Evolutionary conservation across 1,140 invertebrate species (phyloP), one percentile per base, ranked within the genome.

Genomic region (Dryas iulia): DNA sequence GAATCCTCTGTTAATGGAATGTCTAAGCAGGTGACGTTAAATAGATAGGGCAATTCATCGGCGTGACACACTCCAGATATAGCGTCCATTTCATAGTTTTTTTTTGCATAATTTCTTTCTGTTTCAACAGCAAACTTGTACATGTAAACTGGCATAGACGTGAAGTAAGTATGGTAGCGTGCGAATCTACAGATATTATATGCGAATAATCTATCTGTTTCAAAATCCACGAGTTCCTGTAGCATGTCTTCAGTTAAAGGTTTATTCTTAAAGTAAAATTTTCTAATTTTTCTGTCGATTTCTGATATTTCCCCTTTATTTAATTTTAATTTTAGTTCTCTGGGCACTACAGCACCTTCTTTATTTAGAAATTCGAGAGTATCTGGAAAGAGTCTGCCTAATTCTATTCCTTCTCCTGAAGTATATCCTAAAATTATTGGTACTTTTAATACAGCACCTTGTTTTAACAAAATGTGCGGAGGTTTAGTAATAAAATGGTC

Each of bases 391-490:
- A 79, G 77, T 73, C 81, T 81, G 18, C 75, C 77, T 59, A 86
- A 76, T 81, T 91, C 89, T 28, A 89, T 89, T 1, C 89, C 89
- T 69, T 91, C 89, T 0, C 73, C 84, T 1, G 86, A 88, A 21
- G 82, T 86, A 54, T 83, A 89, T 28, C 89, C 89, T 18, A 90
- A 28, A 53, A 91, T 87, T 23, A 91, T 26, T 11, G 89, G 86
- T 7, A 90, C 77, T 53, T 86, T 78, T 4, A 78, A 77, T 10
- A 84, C 60, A 4, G 65, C 23, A 5, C 86, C 84, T 62, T 66
- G 78, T 63, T 63, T 80, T 2, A 90, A 68, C 59, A 82, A 76
- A 23, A 82, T 76, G 2, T 59, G 53, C 2, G 89, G 87, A 31
- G 64, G 23, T 69, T 87, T 77, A 4, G 77, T 71, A 63, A 90